A percentile compares a stretch with the other conserved stretches of the same genome.
These are phyloP conservation scores for Pelmatolapia mariae DNA, from an alignment of 2,113 vertebrate species.

Conservation along the genomic window DNA sequence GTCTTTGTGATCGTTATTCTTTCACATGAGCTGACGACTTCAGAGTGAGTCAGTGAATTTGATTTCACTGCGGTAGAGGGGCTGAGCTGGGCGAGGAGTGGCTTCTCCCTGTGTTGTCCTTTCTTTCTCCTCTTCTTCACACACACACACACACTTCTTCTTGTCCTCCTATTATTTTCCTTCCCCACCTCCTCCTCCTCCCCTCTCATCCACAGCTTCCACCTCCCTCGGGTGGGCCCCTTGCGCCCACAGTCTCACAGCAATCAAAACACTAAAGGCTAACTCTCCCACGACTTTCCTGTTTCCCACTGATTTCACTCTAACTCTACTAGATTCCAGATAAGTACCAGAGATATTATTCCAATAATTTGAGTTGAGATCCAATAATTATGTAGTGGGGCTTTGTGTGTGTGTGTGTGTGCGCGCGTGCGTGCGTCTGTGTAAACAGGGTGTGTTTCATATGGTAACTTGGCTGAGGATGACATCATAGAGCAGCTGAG, in stretches of 20 bases:
- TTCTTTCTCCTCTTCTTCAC: background rate
- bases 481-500: slow-evolving; percentile 35
- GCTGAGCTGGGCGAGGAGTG: background rate
- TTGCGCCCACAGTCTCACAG: slow-evolving; percentile 23
- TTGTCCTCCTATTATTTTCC: slow-evolving; percentile 5
- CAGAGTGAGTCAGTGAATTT: slow-evolving; percentile 40
- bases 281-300: slow-evolving; percentile 20
- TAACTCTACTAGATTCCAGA: background rate
- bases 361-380: background rate
- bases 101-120: background rate
- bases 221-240: slow-evolving; percentile 33
- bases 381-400: background rate
- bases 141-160: background rate
- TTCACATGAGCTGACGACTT: slow-evolving; percentile 10
- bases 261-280: slow-evolving; percentile 49
- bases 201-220: background rate
- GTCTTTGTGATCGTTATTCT: background rate
- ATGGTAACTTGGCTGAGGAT: slow-evolving; percentile 42
- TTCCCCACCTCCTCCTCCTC: background rate
- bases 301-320: slow-evolving; percentile 6
- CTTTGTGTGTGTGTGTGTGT: background rate
- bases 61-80: background rate
- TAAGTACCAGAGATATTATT: slow-evolving; percentile 9
- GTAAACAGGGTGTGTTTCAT: slow-evolving; percentile 37
- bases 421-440: background rate